Evolutionary conservation across 92 coral and sea anemone species (phyloP).

Genomic region (Epizoanthus ramosus): DNA sequence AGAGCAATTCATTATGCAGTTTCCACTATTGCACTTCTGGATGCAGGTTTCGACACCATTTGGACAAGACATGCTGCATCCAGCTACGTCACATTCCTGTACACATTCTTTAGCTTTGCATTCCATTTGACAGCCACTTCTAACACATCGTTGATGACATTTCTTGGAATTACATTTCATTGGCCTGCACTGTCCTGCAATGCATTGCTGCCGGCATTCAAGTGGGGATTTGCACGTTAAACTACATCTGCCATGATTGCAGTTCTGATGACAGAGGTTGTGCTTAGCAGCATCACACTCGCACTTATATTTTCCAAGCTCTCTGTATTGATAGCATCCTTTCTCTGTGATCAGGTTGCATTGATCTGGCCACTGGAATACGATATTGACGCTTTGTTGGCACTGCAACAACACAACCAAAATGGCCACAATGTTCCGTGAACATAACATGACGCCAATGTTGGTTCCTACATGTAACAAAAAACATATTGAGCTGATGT

Average conservation of each 20-base stretch:
- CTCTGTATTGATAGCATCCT: slow-evolving; percentile 62
- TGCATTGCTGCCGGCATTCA: slow-evolving; percentile 77
- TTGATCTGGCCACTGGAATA: slow-evolving; percentile 18
- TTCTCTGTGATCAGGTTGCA: slow-evolving; percentile 47
- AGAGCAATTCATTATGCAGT: slow-evolving; percentile 77
- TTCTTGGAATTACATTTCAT: slow-evolving; percentile 58
- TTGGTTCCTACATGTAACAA: no score
- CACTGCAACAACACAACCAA: no score
- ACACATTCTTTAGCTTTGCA: slow-evolving; percentile 65
- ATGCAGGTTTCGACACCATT: slow-evolving; percentile 65
- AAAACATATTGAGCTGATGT: no score
- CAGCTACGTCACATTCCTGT: slow-evolving; percentile 73
- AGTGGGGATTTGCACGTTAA: slow-evolving; percentile 61
- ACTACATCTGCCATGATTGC: slow-evolving; percentile 71
- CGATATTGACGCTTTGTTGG: no score
- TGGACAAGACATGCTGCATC: slow-evolving; percentile 78
- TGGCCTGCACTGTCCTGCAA: slow-evolving; percentile 75
- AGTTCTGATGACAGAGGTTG: slow-evolving; percentile 65
- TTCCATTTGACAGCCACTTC: slow-evolving; percentile 80
- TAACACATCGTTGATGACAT: slow-evolving; percentile 71
- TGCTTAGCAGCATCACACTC: slow-evolving; percentile 41
- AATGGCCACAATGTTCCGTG: no score
- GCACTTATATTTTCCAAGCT: slow-evolving; percentile 43
- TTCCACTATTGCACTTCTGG: slow-evolving; percentile 73
- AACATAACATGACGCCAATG: no score